Percentiles rank a stretch among this genome's conserved stretches.
phyloP scores from a whole-genome alignment of 1,140 invertebrate species.

The Papilio machaon region DNA sequence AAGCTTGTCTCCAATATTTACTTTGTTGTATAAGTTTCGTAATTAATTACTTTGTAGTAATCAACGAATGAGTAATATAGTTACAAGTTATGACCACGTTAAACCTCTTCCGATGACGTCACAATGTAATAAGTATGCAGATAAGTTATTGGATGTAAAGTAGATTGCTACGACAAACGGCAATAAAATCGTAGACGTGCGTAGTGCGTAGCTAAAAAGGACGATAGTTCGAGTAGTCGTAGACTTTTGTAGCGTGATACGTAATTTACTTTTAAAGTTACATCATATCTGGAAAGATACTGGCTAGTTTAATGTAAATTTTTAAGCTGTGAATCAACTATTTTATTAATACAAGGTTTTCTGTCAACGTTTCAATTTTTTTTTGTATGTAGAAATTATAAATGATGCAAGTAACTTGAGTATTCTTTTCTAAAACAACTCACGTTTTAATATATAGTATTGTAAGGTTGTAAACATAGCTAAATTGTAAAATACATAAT shows the following conservation, averaged over 20 bases:
- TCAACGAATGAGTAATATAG: background rate
- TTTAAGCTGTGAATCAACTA: background rate
- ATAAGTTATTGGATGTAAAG: constrained; percentile 49
- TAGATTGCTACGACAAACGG: constrained; percentile 47
- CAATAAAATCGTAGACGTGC: constrained; percentile 49
- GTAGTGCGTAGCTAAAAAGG: constrained; percentile 33
- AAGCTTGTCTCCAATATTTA: no score
- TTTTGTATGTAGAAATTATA: background rate
- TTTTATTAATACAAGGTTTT: no score
- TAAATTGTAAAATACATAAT: background rate
- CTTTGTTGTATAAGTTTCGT: no score
- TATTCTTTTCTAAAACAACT: background rate
- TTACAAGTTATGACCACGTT: constrained; percentile 33
- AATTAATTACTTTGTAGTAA: background rate
- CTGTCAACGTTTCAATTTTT: no score
- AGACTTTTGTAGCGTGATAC: constrained; percentile 22
- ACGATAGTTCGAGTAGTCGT: constrained; percentile 38
- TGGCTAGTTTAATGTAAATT: background rate
- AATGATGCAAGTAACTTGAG: background rate
- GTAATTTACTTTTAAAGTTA: background rate
- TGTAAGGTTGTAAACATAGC: constrained; percentile 19
- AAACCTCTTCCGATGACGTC: constrained; percentile 36
- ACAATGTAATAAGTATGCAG: constrained; percentile 47
- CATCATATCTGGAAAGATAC: background rate
- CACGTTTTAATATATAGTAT: background rate